These are phyloP conservation scores for Doryteuthis pealeii DNA, from an alignment of 1,140 invertebrate genomes.

Conservation along the genomic window DNA sequence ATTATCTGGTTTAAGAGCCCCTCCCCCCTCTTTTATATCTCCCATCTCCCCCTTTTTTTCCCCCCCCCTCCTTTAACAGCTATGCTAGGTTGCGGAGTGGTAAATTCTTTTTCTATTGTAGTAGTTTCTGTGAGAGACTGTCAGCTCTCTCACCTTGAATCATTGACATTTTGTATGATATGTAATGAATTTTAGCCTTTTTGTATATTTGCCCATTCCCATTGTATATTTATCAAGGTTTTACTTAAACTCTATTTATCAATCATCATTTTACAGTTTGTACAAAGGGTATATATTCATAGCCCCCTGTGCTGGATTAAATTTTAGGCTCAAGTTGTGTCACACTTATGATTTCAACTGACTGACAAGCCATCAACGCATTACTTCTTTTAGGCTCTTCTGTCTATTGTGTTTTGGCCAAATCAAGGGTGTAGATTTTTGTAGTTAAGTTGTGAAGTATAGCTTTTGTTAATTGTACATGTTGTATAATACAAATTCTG, in stretches of 20 bases:
- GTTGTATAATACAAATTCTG: constrained; percentile 9
- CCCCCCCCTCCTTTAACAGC: no score
- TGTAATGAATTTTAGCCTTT: constrained; percentile 15
- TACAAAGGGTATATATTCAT: neutral
- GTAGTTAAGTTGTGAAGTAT: constrained; percentile 12
- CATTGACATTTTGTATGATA: constrained; percentile 12
- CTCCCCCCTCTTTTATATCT: no score
- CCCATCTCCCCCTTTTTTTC: no score
- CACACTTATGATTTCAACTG: neutral
- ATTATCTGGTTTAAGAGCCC: no score
- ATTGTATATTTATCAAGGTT: constrained; percentile 17
- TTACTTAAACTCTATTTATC: constrained; percentile 10
- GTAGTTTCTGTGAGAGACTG: neutral
- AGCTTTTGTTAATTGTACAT: constrained; percentile 16
- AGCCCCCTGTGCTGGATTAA: neutral
- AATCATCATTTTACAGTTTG: constrained; percentile 12
- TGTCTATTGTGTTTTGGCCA: constrained; percentile 5
- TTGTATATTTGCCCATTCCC: constrained; percentile 13
- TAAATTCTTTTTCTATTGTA: neutral
- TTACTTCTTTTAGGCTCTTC: constrained; percentile 10
- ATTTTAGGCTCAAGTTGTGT: neutral
- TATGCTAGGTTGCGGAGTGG: no score
- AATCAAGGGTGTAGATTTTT: constrained; percentile 13
- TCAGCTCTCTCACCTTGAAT: neutral
- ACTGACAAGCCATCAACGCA: neutral